Conservation (phyloP, 2,888 invertebrate genomes). For the Phasia obesa region DNA sequence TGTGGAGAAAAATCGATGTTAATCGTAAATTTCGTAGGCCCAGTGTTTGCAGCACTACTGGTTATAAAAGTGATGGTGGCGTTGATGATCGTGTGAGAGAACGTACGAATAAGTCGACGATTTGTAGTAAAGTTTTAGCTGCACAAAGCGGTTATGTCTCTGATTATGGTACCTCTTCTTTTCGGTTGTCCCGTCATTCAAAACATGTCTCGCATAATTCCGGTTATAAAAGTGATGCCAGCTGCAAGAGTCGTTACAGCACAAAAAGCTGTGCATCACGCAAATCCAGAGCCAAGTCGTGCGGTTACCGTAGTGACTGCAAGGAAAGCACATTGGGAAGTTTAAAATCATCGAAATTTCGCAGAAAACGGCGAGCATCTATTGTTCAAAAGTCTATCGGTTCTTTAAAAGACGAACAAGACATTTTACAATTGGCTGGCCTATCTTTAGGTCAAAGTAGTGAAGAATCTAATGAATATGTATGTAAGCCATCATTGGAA, state of each 20-base stretch:
- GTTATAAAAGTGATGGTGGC: constrained; percentile 85
- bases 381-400: constrained; percentile 82
- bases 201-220: constrained; percentile 81
- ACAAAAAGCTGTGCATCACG: constrained; percentile 85
- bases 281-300: constrained; percentile 83
- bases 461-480: constrained; percentile 81
- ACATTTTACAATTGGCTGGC: constrained; percentile 85
- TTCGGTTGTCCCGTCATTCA: constrained; percentile 72
- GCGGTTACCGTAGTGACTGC: constrained; percentile 80
- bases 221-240: constrained; percentile 85
- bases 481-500: constrained; percentile 80
- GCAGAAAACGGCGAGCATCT: constrained; percentile 78
- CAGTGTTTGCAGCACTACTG: constrained; percentile 83
- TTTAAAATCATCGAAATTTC: constrained; percentile 79
- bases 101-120: constrained; percentile 78
- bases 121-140: constrained; percentile 82
- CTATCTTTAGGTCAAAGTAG: constrained; percentile 85
- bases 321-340: constrained; percentile 77
- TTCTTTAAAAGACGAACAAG: constrained; percentile 83
- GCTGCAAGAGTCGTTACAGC: constrained; percentile 85
- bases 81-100: constrained; percentile 60
- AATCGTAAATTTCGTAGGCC: constrained; percentile 85
- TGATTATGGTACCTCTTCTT: constrained; percentile 83
- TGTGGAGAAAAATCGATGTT: constrained; percentile 86
- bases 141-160: constrained; percentile 85